Evolutionary conservation across 2,113 vertebrate species (phyloP), one percentile per base, ranked within the genome.

Genomic region (Macaca mulatta): DNA sequence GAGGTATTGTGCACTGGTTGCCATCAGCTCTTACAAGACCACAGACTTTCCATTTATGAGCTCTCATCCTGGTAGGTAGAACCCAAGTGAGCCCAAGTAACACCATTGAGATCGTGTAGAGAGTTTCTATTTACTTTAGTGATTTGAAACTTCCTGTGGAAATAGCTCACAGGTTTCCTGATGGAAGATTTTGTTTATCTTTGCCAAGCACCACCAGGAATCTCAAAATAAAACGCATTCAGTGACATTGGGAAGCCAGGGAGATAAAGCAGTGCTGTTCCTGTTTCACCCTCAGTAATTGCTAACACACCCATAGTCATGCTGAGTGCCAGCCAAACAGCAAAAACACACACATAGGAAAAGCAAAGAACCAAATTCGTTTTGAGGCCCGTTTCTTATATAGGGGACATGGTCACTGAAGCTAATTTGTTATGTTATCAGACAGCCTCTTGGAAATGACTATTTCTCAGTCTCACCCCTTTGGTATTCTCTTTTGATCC

Each of bases 121-220:
- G 94, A 96, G 98, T 99, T 99, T 99, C 97, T 99, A 99, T 99
- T 99, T 99, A 99, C 99, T 99, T 99, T 99, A 99, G 99, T 99
- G 99, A 99, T 99, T 99, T 99, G 99, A 99, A 99, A 99, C 99
- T 99, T 99, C 99, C 99, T 98, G 99, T 99, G 99, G 99, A 99
- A 99, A 99, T 99, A 98, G 99, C 99, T 99, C 99, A 98, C 99
- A 99, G 99, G 99, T 99, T 99, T 99, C 99, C 99, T 99, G 99
- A 99, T 99, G 99, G 99, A 99, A 99, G 99, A 99, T 99, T 99
- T 99, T 99, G 99, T 99, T 99, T 99, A 99, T 99, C 99, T 99
- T 99, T 99, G 99, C 99, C 99, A 98, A 99, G 99, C 99, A 99
- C 99, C 99, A 99, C 99, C 99, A 99, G 99, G 99, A 99, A 99